Percentiles rank a stretch among this genome's conserved stretches.
phyloP scores from a whole-genome alignment of 2,797 vertebrate species.

The Hoplostethus mediterraneus region DNA sequence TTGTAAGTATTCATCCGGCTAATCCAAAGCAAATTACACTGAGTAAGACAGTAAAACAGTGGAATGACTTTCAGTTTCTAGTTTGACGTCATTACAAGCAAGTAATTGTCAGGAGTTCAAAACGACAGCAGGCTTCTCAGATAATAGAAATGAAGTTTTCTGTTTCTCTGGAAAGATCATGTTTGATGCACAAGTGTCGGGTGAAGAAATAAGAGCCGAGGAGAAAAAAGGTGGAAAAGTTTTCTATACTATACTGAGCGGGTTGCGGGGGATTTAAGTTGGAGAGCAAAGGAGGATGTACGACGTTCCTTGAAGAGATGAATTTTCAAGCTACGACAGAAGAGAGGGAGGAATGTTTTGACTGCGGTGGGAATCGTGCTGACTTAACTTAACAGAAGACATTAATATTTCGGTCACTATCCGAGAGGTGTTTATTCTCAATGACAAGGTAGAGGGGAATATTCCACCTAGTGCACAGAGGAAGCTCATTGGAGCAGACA shows the following conservation, averaged over 20 bases:
- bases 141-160: not conserved
- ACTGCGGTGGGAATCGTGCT: not conserved
- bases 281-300: not conserved
- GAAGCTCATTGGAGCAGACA: slow-evolving; percentile 34
- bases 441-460: slow-evolving; percentile 12
- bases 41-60: slow-evolving; percentile 2
- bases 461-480: slow-evolving; percentile 8
- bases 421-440: slow-evolving; percentile 2
- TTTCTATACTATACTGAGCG: too few species aligned
- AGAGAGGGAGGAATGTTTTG: not conserved
- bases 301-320: not conserved
- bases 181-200: too few species aligned
- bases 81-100: not conserved
- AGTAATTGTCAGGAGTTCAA: not conserved
- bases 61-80: slow-evolving; percentile 22
- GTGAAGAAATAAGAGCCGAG: not conserved
- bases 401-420: slow-evolving; percentile 12
- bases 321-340: not conserved
- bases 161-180: not conserved
- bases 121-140: not conserved
- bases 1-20: slow-evolving; percentile 30
- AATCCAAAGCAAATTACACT: slow-evolving; percentile 27
- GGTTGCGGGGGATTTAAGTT: not conserved
- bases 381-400: not conserved
- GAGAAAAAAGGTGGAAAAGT: not conserved